Percentiles rank a stretch among this genome's conserved stretches.
Conservation (phyloP, 2,888 invertebrate genomes). For the Lathronympha strigana region DNA sequence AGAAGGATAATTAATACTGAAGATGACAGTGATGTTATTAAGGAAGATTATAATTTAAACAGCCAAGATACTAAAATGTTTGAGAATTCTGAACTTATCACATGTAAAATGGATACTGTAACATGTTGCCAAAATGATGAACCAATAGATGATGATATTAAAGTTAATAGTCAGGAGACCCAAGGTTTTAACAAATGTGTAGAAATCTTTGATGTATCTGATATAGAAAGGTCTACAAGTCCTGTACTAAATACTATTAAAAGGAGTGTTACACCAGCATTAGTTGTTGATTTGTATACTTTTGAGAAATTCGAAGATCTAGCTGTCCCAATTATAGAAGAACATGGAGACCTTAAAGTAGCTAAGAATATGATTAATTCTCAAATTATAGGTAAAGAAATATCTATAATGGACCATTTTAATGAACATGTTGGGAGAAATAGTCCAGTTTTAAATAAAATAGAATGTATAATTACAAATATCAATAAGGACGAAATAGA, state of each 20-base stretch:
- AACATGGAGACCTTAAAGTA: conserved; percentile 52
- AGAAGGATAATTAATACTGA: too few species aligned
- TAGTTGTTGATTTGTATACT: conserved; percentile 60
- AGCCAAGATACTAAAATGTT: conserved; percentile 16
- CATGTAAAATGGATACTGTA: conserved; percentile 35
- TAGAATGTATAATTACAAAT: conserved; percentile 38
- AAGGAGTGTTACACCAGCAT: conserved; percentile 48
- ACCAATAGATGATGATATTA: neutral
- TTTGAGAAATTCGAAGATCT: conserved; percentile 73
- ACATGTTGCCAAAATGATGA: conserved; percentile 16
- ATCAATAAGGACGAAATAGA: conserved; percentile 43
- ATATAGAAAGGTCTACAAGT: conserved; percentile 47
- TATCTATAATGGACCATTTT: conserved; percentile 44
- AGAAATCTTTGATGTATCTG: conserved; percentile 10
- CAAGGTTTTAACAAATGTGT: conserved; percentile 9
- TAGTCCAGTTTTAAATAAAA: conserved; percentile 42
- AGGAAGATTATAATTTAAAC: neutral
- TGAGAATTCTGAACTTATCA: conserved; percentile 4
- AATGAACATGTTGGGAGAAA: conserved; percentile 51
- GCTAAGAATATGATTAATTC: conserved; percentile 66
- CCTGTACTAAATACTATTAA: conserved; percentile 54
- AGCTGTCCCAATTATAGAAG: conserved; percentile 60
- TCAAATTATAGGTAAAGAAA: conserved; percentile 61
- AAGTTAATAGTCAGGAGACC: conserved; percentile 3
- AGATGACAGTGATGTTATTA: neutral